Base-by-base conservation (phyloP, 1,140 invertebrate genomes). In the Papilio polyxenes region DNA sequence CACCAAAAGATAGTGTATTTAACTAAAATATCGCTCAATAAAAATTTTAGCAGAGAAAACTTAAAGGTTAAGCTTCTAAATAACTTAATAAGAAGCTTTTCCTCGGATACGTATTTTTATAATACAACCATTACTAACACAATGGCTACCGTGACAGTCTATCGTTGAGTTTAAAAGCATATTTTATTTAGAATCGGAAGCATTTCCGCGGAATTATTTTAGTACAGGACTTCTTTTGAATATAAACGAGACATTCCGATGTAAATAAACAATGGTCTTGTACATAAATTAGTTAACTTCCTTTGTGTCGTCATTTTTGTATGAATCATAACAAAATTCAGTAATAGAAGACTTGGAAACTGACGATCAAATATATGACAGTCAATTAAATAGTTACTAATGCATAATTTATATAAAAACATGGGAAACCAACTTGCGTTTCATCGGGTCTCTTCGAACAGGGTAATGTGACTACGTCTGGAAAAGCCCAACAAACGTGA, bases 161-260 rank as follows among this genome's bases (percentile, higher is more conserved):
- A 59, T 59, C n/a, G 62, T 65, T 31, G 65, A 37, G 23, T 10
- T 53, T 75, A 74, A 23, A 51, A 75, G 59, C 65, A 20, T 48
- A 37, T 69, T 69, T 69, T 40, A 62, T 69, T 65, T 69, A n/a
- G 59, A 7, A 69, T 20, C 77, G 56, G 56, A 65, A 80, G 59
- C 59, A 20, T 65, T 44, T 69, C 40, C 77, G 77, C 62, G 77
- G 53, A 65, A 20, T 79, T 65, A 80, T 80, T 80, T 59, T 37
- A 59, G 37, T 49, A n/a, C 5, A 65, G 49, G 11, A 44, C 49
- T 56, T 77, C 15, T 15, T 53, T 37, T 56, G 76, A 40, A 78
- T 78, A 78, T 17, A 10, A 77, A 77, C 2, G 9, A 78, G 49
- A 13, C 23, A 78, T 59, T 62, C 15, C 9, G 31, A 78, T 78